Evolutionary conservation across 2,888 invertebrate genomes (phyloP).

Genomic region (Automeris io): DNA sequence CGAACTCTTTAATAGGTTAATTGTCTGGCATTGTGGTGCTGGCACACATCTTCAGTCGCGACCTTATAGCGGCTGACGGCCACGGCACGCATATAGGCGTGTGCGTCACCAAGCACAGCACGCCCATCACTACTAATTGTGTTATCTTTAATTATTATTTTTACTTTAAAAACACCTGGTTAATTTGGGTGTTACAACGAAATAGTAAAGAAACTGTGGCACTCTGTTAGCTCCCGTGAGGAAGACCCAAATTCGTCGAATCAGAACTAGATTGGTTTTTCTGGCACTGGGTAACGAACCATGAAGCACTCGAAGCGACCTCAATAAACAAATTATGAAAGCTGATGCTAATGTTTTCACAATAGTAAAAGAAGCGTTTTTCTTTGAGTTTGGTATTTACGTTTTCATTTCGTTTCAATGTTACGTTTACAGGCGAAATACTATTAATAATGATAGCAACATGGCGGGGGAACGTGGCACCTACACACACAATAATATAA

Average conservation of each 20-base stretch:
- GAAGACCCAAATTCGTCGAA: not conserved
- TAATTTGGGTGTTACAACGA: not conserved
- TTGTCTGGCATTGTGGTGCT: conserved; percentile 72
- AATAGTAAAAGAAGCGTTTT: not conserved
- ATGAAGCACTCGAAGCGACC: conserved; percentile 39
- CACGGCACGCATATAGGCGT: conserved; percentile 61
- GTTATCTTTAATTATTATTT: conserved; percentile 1
- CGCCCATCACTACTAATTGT: conserved; percentile 28
- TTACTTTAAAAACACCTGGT: not conserved
- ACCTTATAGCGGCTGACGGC: conserved; percentile 69
- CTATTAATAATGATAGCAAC: too few relatives aligned
- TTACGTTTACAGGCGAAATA: too few relatives aligned
- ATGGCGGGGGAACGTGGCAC: conserved; percentile 22
- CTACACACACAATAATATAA: conserved; percentile 26
- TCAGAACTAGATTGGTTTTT: not conserved
- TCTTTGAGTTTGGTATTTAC: not conserved
- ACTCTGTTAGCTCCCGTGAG: not conserved
- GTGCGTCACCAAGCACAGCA: conserved; percentile 52
- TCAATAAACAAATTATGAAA: conserved; percentile 33
- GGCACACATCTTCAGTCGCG: conserved; percentile 68
- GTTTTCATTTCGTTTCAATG: not conserved
- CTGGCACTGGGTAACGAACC: conserved; percentile 27
- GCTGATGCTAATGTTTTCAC: not conserved
- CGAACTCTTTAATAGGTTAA: conserved; percentile 72
- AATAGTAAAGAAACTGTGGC: not conserved